These are phyloP conservation scores for Aix galericulata DNA, from an alignment of 2,113 vertebrate species.

Conservation along the genomic window DNA sequence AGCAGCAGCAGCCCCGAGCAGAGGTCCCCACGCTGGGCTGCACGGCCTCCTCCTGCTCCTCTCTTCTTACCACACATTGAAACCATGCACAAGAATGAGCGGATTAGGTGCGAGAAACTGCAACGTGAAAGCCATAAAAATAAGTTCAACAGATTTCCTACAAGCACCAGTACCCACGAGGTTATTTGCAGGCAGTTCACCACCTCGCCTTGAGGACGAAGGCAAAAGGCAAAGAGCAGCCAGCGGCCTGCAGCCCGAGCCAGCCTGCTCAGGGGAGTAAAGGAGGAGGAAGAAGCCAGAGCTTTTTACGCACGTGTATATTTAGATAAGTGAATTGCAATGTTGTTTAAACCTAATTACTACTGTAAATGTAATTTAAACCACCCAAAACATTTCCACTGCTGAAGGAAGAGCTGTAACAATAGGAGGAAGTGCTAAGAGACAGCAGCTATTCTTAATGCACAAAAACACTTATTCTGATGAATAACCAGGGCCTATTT, in stretches of 20 bases:
- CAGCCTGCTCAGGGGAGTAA: not conserved
- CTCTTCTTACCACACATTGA: too few relatives aligned
- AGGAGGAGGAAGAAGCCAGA: rapidly evolving
- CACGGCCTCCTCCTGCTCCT: not conserved
- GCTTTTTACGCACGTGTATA: not conserved
- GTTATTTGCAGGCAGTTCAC: not conserved
- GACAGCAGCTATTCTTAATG: conserved; percentile 46
- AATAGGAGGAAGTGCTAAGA: conserved; percentile 59
- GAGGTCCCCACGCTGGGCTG: too few relatives aligned
- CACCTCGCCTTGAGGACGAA: not conserved
- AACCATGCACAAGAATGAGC: not conserved
- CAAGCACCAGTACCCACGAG: not conserved
- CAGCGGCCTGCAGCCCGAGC: not conserved
- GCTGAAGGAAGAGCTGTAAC: conserved; percentile 54
- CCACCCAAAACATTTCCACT: conserved; percentile 27
- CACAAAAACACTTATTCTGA: conserved; percentile 34
- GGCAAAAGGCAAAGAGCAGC: not conserved
- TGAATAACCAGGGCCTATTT: conserved; percentile 39
- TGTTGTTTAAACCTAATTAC: conserved; percentile 1
- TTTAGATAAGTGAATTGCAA: conserved; percentile 9
- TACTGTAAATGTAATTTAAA: conserved; percentile 46
- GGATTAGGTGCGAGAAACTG: not conserved
- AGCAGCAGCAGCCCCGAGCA: not conserved
- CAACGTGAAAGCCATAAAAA: too few relatives aligned
- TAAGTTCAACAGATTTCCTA: not conserved